Evolutionary conservation across 1,140 invertebrate genomes (phyloP), one percentile per base, ranked within the genome.

Genomic region (Muscidifurax raptorellus): DNA sequence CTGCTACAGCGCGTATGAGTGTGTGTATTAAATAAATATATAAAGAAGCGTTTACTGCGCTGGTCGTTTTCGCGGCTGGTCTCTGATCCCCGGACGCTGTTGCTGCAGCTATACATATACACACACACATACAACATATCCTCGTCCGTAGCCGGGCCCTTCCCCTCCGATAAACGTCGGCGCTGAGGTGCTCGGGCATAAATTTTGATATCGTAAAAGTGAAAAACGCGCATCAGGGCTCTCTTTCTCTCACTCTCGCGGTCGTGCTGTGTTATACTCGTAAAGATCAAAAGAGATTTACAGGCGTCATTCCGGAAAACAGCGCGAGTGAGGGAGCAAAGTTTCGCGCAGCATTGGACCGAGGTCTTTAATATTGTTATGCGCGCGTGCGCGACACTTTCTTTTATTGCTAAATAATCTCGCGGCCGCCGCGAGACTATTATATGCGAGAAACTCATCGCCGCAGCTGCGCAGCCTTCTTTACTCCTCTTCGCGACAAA

Each of bases 131-230:
- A 59, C 52, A 22, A 59, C 52, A 59, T 22, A n/a, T 59, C 52
- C 52, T n/a, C 47, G 15, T 2, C 12, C 47, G 18, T n/a, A 30
- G 25, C 40, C 59, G 7, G 9, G 36, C 6, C 32, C 28, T 28
- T 22, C 6, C 18, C 18, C 36, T 22, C 64, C 83, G 59, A 80
- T 84, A 84, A 84, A 84, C 44, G 83, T 80, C 83, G 47, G 18
- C 67, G 78, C 77, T 75, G 75, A 80, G 77, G 78, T 67, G 78
- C 83, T 47, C 44, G 47, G 79, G 83, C 79, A 85, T 85, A 85
- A 85, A 85, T 85, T 85, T 85, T 59, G 83, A 85, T 85, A 85
- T 85, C 83, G 83, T 85, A 85, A 85, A 85, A 85, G 83, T 85
- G 83, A 85, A 85, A 85, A 85, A 81, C 72, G 83, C 76, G 44